Base-by-base conservation (phyloP, 2,888 invertebrate genomes). In the Caenorhabditis angaria region DNA sequence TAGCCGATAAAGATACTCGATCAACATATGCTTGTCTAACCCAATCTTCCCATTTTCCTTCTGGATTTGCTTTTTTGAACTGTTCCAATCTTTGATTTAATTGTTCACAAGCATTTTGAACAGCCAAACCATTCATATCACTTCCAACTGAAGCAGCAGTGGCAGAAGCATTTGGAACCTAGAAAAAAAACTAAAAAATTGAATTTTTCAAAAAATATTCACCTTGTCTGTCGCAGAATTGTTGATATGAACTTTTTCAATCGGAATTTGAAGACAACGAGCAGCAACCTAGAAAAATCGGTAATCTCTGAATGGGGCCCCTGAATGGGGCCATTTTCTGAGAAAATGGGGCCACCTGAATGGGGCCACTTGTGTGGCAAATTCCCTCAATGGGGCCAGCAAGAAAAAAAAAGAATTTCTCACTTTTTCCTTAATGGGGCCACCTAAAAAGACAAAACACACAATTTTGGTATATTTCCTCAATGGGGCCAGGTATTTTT, bases 51-150 rank as follows among this genome's bases (percentile, higher is more conserved):
- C 96, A 96, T 55, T 90, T 91, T 0, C 92, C 93, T 28, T 92
- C 89, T 0, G 95, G 94, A 87, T 93, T 91, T 35, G 91, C 91
- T 27, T 92, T 90, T 82, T 92, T 93, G 80, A 92, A 91, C 0
- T 93, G 93, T 77, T 92, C 90, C 35, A 96, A 88, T 54, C 95
- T 90, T 81, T 92, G 91, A 81, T 91, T 90, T 18, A 96, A 88
- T 75, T 90, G 91, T 80, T 92, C 89, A 82, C 95, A 96, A 0
- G 95, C 95, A 87, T 93, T 90, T 65, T 85, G 76, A 20, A 95
- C 92, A 0, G 95, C 95, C 92, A 94, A 93, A 65, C 95, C 95
- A 87, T 95, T 94, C 1, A 95, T 88, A 90, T 95, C 95, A 0
- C 94, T 94, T 0, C 93, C 92, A 27, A 92, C 91, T 88, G 94